These are phyloP conservation scores for Ataeniobius toweri DNA, from an alignment of 2,797 vertebrate genomes.

Conservation along the genomic window DNA sequence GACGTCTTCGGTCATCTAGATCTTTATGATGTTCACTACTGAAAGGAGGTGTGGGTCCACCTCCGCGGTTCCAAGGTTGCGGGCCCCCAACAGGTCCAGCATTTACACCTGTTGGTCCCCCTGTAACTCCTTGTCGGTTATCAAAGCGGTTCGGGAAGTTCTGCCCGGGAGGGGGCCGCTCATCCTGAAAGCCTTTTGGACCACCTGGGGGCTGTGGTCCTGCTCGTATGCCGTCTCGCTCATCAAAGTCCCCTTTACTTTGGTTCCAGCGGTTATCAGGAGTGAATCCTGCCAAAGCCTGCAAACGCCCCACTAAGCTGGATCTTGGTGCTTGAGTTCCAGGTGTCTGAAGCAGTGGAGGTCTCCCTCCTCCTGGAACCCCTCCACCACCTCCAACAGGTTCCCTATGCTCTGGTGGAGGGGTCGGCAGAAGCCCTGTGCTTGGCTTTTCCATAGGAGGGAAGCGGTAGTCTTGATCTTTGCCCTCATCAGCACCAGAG, in stretches of 20 bases:
- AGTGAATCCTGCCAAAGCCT: slow-evolving; percentile 89
- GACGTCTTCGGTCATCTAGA: slow-evolving; percentile 94
- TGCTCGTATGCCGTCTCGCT: slow-evolving; percentile 85
- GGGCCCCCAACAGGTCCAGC: slow-evolving; percentile 45
- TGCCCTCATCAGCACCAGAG: slow-evolving; percentile 88
- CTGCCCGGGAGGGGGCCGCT: slow-evolving; percentile 83
- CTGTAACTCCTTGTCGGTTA: slow-evolving; percentile 77
- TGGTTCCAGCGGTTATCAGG: slow-evolving; percentile 94
- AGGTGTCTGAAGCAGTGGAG: slow-evolving; percentile 77
- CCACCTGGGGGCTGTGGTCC: slow-evolving; percentile 71
- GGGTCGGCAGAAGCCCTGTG: slow-evolving; percentile 87
- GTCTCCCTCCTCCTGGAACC: slow-evolving; percentile 77
- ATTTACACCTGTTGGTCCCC: slow-evolving; percentile 38
- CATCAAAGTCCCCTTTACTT: slow-evolving; percentile 94
- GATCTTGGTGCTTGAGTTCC: slow-evolving; percentile 64
- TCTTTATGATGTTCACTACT: slow-evolving; percentile 92
- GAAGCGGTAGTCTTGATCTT: slow-evolving; percentile 98
- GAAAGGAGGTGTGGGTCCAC: slow-evolving; percentile 67
- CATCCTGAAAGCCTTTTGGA: slow-evolving; percentile 91
- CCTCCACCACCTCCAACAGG: slow-evolving; percentile 82
- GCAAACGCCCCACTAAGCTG: slow-evolving; percentile 77
- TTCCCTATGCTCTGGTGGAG: slow-evolving; percentile 89
- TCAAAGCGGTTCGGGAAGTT: slow-evolving; percentile 90
- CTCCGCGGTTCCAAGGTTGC: slow-evolving; percentile 67
- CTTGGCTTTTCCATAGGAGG: slow-evolving; percentile 88